These are phyloP conservation scores for Laterallus jamaicensis DNA, from an alignment of 2,113 vertebrate species.

Conservation along the genomic window DNA sequence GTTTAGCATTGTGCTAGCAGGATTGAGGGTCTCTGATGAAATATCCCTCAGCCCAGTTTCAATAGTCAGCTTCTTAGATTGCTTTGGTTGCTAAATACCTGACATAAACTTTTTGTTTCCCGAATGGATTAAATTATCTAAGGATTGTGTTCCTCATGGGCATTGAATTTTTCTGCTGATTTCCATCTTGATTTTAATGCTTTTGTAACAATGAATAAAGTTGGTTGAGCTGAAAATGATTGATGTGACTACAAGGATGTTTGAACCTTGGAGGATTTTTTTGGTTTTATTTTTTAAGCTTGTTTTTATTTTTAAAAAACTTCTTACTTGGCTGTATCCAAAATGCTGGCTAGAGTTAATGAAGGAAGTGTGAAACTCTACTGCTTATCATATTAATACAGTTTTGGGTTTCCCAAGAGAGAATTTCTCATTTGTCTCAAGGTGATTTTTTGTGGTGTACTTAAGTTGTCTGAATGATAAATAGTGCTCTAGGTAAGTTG, in stretches of 20 bases:
- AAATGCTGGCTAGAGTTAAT: constrained; percentile 71
- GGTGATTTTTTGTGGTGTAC: constrained; percentile 65
- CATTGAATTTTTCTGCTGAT: constrained; percentile 28
- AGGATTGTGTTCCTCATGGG: constrained; percentile 8
- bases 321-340: constrained; percentile 5
- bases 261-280: constrained; percentile 37
- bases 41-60: constrained; percentile 35
- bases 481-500: constrained; percentile 72
- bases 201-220: constrained; percentile 58
- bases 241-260: constrained; percentile 55
- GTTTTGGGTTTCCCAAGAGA: constrained; percentile 67
- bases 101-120: constrained; percentile 34
- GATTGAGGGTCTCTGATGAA: constrained; percentile 26
- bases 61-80: constrained; percentile 49
- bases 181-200: constrained; percentile 59
- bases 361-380: constrained; percentile 63
- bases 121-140: constrained; percentile 36
- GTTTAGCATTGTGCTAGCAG: neutral
- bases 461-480: constrained; percentile 80
- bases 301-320: neutral
- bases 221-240: constrained; percentile 52
- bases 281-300: neutral
- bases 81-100: constrained; percentile 67
- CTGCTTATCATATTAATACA: constrained; percentile 76
- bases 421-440: constrained; percentile 74